Evolutionary conservation across 1,140 invertebrate genomes (phyloP).

Genomic region (Lasioglossum baleicum): DNA sequence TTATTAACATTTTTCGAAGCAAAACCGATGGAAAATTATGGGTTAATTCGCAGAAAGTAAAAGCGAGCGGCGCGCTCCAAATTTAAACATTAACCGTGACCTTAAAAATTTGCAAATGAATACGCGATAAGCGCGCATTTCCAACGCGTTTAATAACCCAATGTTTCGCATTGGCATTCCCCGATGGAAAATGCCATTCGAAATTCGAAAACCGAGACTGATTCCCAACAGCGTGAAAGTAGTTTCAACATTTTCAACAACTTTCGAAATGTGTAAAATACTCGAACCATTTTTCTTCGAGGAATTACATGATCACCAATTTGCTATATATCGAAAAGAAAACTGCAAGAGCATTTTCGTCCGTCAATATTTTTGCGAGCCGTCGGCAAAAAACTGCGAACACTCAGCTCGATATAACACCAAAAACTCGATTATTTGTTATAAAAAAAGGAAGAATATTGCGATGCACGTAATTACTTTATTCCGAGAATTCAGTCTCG

Average conservation of each 20-base stretch:
- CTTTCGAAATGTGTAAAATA: background rate
- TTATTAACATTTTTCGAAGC: constrained; percentile 43
- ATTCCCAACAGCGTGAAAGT: background rate
- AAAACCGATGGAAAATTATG: constrained; percentile 31
- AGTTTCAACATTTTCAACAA: background rate
- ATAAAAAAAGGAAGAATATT: background rate
- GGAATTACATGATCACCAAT: no score
- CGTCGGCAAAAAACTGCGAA: constrained; percentile 5
- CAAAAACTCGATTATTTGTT: background rate
- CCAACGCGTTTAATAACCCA: background rate
- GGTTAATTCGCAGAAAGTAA: constrained; percentile 23
- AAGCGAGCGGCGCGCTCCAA: constrained; percentile 3
- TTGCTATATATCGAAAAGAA: background rate
- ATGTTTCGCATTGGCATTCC: no score
- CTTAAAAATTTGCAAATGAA: constrained; percentile 36
- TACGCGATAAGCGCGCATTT: background rate
- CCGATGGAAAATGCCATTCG: background rate
- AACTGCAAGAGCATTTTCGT: background rate
- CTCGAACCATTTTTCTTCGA: no score
- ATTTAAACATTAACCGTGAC: constrained; percentile 39
- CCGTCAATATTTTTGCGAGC: background rate
- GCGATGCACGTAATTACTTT: background rate
- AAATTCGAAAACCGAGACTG: background rate
- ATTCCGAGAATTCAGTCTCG: background rate
- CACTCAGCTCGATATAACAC: background rate